Percentiles rank a stretch among this genome's conserved stretches.
Evolutionary conservation across 2,888 invertebrate genomes (phyloP).

Genomic region (Drosophila suboccidentalis): DNA sequence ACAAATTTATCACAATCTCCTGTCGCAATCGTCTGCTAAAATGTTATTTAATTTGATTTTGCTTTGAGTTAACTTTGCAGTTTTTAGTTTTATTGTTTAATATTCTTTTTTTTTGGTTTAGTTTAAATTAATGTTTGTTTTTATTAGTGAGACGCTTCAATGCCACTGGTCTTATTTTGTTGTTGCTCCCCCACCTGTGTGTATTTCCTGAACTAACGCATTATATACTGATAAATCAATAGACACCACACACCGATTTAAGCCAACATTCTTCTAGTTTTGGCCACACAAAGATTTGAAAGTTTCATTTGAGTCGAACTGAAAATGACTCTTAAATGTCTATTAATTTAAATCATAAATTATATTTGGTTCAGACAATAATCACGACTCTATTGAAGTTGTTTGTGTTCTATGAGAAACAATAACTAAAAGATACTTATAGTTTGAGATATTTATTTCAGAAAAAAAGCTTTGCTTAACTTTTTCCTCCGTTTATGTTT

Average conservation of each 20-base stretch:
- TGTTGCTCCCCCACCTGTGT: constrained; percentile 23
- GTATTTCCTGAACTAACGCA: constrained; percentile 62
- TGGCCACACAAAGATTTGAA: constrained; percentile 10
- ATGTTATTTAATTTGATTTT: constrained; percentile 53
- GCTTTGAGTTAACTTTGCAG: constrained; percentile 37
- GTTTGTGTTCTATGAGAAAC: constrained; percentile 1
- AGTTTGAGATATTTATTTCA: neutral
- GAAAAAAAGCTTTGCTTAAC: too few relatives aligned
- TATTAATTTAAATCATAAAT: constrained; percentile 18
- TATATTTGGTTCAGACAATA: constrained; percentile 8
- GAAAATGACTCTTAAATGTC: constrained; percentile 14
- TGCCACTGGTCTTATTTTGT: constrained; percentile 71
- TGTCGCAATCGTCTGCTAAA: constrained; percentile 41
- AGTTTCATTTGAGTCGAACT: constrained; percentile 17
- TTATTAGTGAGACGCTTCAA: constrained; percentile 64
- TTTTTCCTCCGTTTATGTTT: too few relatives aligned
- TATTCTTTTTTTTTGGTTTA: constrained; percentile 23
- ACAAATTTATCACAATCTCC: constrained; percentile 49
- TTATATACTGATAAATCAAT: constrained; percentile 60
- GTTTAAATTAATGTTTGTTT: constrained; percentile 60
- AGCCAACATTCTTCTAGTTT: constrained; percentile 9
- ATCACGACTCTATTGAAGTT: constrained; percentile 4
- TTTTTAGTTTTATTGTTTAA: constrained; percentile 39
- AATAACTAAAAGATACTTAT: constrained; percentile 5
- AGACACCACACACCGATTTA: neutral